Conservation (phyloP, 2,888 invertebrate species). For the Microdon myrmicae region DNA sequence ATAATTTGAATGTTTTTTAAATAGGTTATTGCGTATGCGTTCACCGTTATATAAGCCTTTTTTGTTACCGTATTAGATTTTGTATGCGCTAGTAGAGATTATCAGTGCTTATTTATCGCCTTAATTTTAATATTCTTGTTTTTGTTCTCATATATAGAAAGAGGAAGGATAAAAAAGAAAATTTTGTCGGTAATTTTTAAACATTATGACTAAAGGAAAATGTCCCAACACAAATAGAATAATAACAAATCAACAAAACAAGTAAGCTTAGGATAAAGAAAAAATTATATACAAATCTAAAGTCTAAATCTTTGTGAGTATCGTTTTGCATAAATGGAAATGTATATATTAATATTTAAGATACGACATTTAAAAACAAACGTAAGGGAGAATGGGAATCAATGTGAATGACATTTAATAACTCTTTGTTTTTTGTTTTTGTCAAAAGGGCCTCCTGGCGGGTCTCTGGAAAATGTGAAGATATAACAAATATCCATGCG, state of each 20-base stretch:
- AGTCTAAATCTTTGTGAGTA: too few species aligned
- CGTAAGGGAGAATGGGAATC: too few species aligned
- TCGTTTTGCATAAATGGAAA: too few species aligned
- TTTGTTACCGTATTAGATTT: slow-evolving; percentile 25
- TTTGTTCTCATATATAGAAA: slow-evolving; percentile 11
- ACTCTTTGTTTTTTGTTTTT: slow-evolving; percentile 16
- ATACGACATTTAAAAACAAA: too few species aligned
- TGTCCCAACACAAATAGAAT: too few species aligned
- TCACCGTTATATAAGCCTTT: slow-evolving; percentile 23
- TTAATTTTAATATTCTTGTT: slow-evolving; percentile 24
- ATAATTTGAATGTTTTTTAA: slow-evolving; percentile 4
- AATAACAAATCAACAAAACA: too few species aligned
- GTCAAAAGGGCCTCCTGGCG: slow-evolving; percentile 17
- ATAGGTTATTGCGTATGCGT: slow-evolving; percentile 27
- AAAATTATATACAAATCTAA: too few species aligned
- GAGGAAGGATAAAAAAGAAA: neutral
- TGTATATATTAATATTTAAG: too few species aligned
- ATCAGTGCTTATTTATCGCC: slow-evolving; percentile 42
- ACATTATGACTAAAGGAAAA: too few species aligned
- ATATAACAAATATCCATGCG: slow-evolving; percentile 22
- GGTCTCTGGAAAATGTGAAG: slow-evolving; percentile 26
- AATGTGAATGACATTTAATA: slow-evolving; percentile 13
- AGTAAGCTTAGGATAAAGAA: too few species aligned
- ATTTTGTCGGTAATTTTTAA: too few species aligned
- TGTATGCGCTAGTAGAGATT: slow-evolving; percentile 39